Percentiles rank a stretch among this genome's conserved stretches.
Conservation (phyloP, 2,888 invertebrate species). For the Neoaliturus tenellus region DNA sequence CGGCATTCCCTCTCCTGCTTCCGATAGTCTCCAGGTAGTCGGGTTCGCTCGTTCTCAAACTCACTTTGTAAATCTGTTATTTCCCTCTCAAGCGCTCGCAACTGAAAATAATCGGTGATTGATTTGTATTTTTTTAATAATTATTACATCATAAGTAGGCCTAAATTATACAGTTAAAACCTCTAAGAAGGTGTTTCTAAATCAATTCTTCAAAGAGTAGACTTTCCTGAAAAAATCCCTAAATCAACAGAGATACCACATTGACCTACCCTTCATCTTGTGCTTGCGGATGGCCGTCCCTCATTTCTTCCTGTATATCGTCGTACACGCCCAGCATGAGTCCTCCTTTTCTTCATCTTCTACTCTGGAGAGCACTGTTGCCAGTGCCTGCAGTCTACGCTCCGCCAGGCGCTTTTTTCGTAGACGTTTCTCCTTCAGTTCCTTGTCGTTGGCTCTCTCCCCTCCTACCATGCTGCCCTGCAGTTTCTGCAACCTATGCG, state of each 20-base stretch:
- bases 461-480: constrained; percentile 88
- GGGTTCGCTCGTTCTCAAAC: constrained; percentile 87
- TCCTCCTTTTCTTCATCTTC: constrained; percentile 78
- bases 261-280: constrained; percentile 81
- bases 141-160: no score
- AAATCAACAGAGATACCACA: no score
- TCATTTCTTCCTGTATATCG: constrained; percentile 86
- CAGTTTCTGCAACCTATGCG: constrained; percentile 78
- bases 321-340: constrained; percentile 85
- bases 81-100: constrained; percentile 82
- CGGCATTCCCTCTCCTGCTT: constrained; percentile 82
- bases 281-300: constrained; percentile 80
- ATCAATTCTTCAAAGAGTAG: no score
- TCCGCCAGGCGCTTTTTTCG: constrained; percentile 83
- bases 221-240: no score
- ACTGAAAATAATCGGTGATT: no score
- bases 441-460: constrained; percentile 83
- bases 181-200: no score
- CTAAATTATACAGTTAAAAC: no score
- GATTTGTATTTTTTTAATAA: no score
- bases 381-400: constrained; percentile 76
- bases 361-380: constrained; percentile 76
- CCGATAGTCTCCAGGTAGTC: constrained; percentile 88
- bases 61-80: constrained; percentile 86
- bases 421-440: constrained; percentile 81